Percentiles rank a stretch among this genome's conserved stretches.
Evolutionary conservation across 2,888 invertebrate species (phyloP).

Genomic region (Volucella bombylans): DNA sequence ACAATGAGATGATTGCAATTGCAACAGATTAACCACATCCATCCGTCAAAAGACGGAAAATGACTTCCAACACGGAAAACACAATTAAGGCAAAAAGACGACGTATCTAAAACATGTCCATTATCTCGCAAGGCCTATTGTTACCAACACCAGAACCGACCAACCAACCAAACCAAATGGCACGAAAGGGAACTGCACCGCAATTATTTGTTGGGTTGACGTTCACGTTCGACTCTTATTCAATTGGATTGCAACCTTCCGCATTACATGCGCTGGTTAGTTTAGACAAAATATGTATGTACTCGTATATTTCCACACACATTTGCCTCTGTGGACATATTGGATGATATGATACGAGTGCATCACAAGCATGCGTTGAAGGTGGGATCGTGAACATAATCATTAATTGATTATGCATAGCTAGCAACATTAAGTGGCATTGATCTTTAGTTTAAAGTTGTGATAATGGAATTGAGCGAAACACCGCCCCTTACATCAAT

Average conservation of each 20-base stretch:
- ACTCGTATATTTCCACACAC: neutral
- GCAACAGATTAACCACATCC: slow-evolving; percentile 15
- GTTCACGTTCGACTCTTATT: slow-evolving; percentile 51
- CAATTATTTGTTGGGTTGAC: slow-evolving; percentile 47
- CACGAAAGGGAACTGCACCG: slow-evolving; percentile 54
- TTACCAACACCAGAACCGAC: neutral
- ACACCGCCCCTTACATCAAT: neutral
- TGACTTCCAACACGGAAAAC: slow-evolving; percentile 39
- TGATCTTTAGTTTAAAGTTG: slow-evolving; percentile 35
- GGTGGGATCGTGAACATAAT: neutral
- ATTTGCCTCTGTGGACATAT: slow-evolving; percentile 6
- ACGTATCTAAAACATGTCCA: slow-evolving; percentile 30
- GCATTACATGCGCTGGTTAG: slow-evolving; percentile 42
- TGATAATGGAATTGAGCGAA: slow-evolving; percentile 13
- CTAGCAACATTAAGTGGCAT: slow-evolving; percentile 26
- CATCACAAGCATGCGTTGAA: too few species aligned
- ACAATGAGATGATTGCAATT: slow-evolving; percentile 27
- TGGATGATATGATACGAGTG: slow-evolving; percentile 14
- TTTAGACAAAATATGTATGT: slow-evolving; percentile 3
- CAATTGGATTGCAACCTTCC: slow-evolving; percentile 63
- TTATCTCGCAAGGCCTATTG: slow-evolving; percentile 38
- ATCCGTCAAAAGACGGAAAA: slow-evolving; percentile 53
- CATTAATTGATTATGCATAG: slow-evolving; percentile 22
- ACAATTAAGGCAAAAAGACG: slow-evolving; percentile 20
- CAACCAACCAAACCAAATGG: slow-evolving; percentile 4